Percentiles rank a stretch among this genome's conserved stretches.
phyloP scores from a whole-genome alignment of 2,797 vertebrate genomes.

The Setipinna tenuifilis region DNA sequence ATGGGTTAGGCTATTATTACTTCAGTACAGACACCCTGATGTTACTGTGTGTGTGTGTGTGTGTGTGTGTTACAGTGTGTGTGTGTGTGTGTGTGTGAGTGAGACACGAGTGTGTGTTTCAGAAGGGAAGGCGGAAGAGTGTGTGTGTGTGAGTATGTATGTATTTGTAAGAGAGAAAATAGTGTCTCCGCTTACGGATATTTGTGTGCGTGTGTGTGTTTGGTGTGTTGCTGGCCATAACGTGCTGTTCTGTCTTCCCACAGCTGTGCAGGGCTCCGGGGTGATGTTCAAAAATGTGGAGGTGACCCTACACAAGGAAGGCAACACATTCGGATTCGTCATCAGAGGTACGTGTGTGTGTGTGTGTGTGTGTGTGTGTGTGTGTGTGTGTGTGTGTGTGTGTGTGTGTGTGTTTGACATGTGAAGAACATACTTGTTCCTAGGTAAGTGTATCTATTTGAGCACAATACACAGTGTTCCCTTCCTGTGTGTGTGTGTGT shows the following conservation, averaged over 20 bases:
- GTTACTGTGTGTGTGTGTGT: neutral
- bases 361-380: neutral
- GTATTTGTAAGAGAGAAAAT: too few species aligned
- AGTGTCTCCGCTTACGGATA: too few species aligned
- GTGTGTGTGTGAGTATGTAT: neutral
- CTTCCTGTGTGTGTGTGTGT: neutral
- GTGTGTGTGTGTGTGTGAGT: neutral
- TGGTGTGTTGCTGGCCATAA: neutral
- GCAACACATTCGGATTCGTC: conserved; percentile 97
- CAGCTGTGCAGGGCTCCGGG: conserved; percentile 92
- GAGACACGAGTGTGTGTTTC: too few species aligned
- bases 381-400: neutral
- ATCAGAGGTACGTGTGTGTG: conserved; percentile 81
- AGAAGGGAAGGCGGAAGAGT: neutral
- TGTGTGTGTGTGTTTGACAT: conserved; percentile 14
- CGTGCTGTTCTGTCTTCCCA: conserved; percentile 9
- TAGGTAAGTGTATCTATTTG: neutral
- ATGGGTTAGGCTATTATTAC: neutral
- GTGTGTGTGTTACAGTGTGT: neutral
- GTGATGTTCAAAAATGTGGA: conserved; percentile 95
- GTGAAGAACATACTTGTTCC: neutral
- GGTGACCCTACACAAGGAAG: conserved; percentile 97
- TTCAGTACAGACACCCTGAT: neutral
- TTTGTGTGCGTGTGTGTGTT: neutral
- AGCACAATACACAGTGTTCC: neutral